A percentile compares a stretch with the other conserved stretches of the same genome.
Evolutionary conservation across 2,113 vertebrate species (phyloP).

Genomic region (Thinocorus orbignyianus): DNA sequence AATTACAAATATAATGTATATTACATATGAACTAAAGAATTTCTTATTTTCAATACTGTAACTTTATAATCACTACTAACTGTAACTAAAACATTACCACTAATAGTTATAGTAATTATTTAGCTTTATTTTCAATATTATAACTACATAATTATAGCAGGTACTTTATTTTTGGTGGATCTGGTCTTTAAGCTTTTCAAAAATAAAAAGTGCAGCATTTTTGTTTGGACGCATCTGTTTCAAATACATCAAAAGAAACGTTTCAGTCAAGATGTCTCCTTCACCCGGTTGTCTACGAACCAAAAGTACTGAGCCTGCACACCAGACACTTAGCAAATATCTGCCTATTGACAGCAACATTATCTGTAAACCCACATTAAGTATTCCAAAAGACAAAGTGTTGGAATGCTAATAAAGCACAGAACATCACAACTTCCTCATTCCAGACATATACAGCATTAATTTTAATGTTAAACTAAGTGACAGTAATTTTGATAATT

Average conservation of each 20-base stretch:
- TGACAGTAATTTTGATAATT: neutral
- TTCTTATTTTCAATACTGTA: neutral
- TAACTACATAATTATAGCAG: neutral
- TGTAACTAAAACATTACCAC: neutral
- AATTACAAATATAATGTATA: neutral
- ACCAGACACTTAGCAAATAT: neutral
- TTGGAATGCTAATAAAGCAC: neutral
- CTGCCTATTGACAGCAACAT: neutral
- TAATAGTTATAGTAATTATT: neutral
- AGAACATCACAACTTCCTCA: neutral
- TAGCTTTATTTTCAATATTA: neutral
- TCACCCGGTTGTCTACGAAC: neutral
- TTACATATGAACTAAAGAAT: neutral
- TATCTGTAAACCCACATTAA: neutral
- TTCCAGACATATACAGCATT: neutral
- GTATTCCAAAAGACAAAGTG: neutral
- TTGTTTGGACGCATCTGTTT: neutral
- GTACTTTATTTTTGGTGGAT: neutral
- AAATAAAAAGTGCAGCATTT: neutral
- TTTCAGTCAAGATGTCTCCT: neutral
- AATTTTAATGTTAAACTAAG: neutral
- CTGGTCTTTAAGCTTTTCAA: neutral
- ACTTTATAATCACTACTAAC: neutral
- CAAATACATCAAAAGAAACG: neutral
- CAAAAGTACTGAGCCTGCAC: neutral